These are phyloP conservation scores for Sepioteuthis lessoniana DNA, from an alignment of 2,888 invertebrate species.

Conservation along the genomic window DNA sequence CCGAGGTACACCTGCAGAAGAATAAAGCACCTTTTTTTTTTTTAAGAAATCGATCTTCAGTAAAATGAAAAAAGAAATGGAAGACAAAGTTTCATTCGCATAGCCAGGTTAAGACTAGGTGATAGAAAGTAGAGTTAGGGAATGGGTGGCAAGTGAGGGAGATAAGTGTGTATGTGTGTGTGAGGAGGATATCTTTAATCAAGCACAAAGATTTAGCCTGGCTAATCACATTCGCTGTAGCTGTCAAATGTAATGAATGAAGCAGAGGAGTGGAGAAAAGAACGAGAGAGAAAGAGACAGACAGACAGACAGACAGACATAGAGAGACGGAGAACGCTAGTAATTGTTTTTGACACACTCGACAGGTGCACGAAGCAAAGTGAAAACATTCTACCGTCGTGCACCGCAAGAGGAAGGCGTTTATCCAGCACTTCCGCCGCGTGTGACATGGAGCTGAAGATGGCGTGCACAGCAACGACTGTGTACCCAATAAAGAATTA, in stretches of 20 bases:
- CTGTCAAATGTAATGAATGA: background rate
- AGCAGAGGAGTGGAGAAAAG: background rate
- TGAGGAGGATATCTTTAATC: background rate
- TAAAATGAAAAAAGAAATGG: background rate
- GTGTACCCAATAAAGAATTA: no score
- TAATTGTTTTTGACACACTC: constrained; percentile 19
- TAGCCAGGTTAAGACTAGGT: background rate
- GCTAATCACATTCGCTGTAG: background rate
- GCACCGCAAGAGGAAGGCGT: background rate
- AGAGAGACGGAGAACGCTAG: background rate
- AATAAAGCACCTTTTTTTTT: background rate
- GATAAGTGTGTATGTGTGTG: background rate
- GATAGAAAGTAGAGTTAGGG: background rate
- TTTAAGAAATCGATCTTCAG: background rate
- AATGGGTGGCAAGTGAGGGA: background rate
- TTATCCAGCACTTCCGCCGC: background rate
- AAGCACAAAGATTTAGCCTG: background rate
- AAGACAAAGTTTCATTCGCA: background rate
- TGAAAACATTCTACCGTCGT: constrained; percentile 16
- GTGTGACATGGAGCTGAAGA: background rate
- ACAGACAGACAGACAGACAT: background rate
- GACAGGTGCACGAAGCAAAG: constrained; percentile 14
- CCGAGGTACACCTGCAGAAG: background rate
- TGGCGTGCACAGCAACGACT: background rate
- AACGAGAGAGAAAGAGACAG: background rate